phyloP scores from a whole-genome alignment of 2,888 invertebrate genomes.

The Terebella lapidaria region DNA sequence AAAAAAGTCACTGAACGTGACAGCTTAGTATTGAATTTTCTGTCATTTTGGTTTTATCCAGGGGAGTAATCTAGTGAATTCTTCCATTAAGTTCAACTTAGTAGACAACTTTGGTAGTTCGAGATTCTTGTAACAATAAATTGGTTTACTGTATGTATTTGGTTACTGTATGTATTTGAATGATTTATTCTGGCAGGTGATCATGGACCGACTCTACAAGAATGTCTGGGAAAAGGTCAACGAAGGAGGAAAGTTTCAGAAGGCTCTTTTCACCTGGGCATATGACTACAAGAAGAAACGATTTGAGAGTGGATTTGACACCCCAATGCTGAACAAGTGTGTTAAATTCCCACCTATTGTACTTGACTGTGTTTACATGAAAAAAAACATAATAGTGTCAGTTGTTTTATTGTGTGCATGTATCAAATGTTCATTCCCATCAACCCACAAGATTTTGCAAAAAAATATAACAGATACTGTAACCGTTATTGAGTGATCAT shows the following conservation, averaged over 20 bases:
- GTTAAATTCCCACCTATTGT: background rate
- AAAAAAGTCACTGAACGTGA: too few species aligned
- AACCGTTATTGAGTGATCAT: too few species aligned
- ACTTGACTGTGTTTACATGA: background rate
- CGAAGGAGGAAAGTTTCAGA: constrained; percentile 71
- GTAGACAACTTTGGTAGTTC: too few species aligned
- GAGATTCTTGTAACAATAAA: too few species aligned
- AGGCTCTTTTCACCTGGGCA: constrained; percentile 87
- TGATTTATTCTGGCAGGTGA: constrained; percentile 65
- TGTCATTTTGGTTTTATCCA: too few species aligned
- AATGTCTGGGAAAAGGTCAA: constrained; percentile 88
- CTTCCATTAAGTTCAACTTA: too few species aligned
- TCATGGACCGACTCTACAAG: constrained; percentile 95
- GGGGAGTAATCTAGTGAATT: too few species aligned
- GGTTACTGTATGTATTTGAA: background rate
- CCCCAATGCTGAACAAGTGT: constrained; percentile 56
- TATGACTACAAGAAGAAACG: constrained; percentile 88
- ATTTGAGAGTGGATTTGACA: constrained; percentile 62
- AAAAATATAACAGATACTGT: too few species aligned
- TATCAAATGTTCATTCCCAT: too few species aligned
- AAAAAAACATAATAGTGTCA: too few species aligned
- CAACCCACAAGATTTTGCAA: too few species aligned
- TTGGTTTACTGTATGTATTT: background rate
- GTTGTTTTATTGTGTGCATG: background rate
- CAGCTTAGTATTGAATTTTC: too few species aligned